Evolutionary conservation across 2,888 invertebrate genomes (phyloP).

Genomic region (Petrophora chlorosata): DNA sequence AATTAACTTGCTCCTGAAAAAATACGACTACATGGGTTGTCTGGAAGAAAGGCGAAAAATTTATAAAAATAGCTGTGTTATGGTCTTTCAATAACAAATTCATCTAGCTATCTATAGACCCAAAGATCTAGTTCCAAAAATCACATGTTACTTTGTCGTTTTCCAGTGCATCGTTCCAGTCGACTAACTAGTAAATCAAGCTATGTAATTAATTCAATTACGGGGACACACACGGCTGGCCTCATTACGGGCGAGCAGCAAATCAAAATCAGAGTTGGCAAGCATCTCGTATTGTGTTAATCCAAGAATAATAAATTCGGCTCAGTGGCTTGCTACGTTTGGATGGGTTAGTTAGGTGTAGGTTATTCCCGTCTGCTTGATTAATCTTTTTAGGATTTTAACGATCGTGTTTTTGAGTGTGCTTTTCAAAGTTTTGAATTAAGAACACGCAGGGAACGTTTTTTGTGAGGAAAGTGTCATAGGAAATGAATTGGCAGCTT

Average conservation of each 20-base stretch:
- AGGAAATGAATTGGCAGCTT: no score
- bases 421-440: no score
- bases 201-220: slow-evolving; percentile 20
- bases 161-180: slow-evolving; percentile 3
- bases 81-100: no score
- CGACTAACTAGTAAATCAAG: slow-evolving; percentile 6
- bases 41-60: no score
- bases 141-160: background rate
- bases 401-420: no score
- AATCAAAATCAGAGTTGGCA: slow-evolving; percentile 19
- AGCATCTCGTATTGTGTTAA: slow-evolving; percentile 8
- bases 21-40: no score
- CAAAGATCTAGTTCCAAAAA: background rate
- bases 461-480: no score
- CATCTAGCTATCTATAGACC: no score
- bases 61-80: no score
- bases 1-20: no score
- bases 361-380: background rate
- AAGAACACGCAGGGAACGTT: no score
- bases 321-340: slow-evolving; percentile 14
- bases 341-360: slow-evolving; percentile 4
- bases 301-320: slow-evolving; percentile 19
- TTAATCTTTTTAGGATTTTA: background rate
- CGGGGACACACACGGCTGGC: slow-evolving; percentile 7
- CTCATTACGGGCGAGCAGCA: slow-evolving; percentile 7